phyloP scores from a whole-genome alignment of 2,888 invertebrate genomes.

The Apotomis turbidana region DNA sequence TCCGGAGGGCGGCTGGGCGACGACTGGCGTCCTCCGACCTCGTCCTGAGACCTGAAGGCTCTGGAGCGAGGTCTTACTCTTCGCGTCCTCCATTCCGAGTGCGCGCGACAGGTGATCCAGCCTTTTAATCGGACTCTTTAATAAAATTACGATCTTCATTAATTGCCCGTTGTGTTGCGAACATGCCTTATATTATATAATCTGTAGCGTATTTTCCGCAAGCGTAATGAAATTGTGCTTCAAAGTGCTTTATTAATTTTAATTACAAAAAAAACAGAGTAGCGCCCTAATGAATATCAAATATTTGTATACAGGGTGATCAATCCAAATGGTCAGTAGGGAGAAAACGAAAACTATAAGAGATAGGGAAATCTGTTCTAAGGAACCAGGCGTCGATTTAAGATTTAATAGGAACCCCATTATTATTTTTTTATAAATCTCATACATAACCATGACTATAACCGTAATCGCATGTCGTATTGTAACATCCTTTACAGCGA shows the following conservation, averaged over 20 bases:
- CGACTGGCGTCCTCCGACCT: slow-evolving; percentile 64
- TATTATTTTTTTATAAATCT: too few relatives aligned
- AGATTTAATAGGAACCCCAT: too few relatives aligned
- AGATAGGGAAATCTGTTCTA: too few relatives aligned
- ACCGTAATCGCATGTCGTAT: too few relatives aligned
- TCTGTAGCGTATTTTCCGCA: too few relatives aligned
- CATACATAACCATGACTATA: too few relatives aligned
- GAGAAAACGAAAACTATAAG: too few relatives aligned
- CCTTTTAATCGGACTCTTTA: slow-evolving; percentile 56
- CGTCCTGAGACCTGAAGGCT: slow-evolving; percentile 22
- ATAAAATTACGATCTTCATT: slow-evolving; percentile 27
- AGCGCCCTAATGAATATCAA: background rate
- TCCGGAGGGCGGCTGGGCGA: slow-evolving; percentile 75
- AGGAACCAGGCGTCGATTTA: too few relatives aligned
- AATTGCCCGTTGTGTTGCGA: background rate
- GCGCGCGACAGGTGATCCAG: slow-evolving; percentile 78
- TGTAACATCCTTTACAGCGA: too few relatives aligned
- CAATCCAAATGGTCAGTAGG: background rate
- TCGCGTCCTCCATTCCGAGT: slow-evolving; percentile 72
- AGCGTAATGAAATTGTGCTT: background rate
- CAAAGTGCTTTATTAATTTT: too few relatives aligned
- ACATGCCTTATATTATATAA: too few relatives aligned
- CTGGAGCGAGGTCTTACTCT: slow-evolving; percentile 51
- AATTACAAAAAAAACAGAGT: background rate
- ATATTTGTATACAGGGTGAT: background rate